These are phyloP conservation scores for Rhyacophila evoluta DNA, from an alignment of 2,888 invertebrate genomes.

Conservation along the genomic window DNA sequence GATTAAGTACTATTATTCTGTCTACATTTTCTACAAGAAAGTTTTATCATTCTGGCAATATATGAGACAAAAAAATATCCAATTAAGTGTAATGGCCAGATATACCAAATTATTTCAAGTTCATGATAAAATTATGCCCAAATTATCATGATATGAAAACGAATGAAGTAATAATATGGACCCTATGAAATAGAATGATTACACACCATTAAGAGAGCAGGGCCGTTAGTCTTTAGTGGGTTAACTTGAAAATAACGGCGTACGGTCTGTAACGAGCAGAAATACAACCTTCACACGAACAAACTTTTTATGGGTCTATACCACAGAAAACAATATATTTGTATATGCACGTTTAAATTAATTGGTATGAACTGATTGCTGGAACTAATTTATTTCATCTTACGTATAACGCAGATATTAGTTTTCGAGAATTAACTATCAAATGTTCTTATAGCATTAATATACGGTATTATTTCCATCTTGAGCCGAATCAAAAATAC, in stretches of 20 bases:
- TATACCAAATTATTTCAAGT: background rate
- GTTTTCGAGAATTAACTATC: too few relatives aligned
- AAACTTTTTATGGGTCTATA: background rate
- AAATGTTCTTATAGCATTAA: too few relatives aligned
- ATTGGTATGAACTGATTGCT: too few relatives aligned
- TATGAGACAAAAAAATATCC: background rate
- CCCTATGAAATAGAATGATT: constrained; percentile 41
- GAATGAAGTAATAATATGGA: constrained; percentile 39
- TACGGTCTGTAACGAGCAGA: constrained; percentile 33
- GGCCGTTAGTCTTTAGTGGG: constrained; percentile 41
- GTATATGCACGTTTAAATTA: too few relatives aligned
- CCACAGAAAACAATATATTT: too few relatives aligned
- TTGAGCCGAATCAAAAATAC: too few relatives aligned
- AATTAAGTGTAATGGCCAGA: background rate
- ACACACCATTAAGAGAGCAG: constrained; percentile 33
- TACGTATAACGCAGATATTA: too few relatives aligned
- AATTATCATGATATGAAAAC: constrained; percentile 37
- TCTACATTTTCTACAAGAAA: background rate
- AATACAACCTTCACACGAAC: background rate
- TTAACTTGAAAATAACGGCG: constrained; percentile 46
- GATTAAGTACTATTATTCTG: too few relatives aligned
- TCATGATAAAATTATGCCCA: constrained; percentile 16
- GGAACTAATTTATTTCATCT: too few relatives aligned
- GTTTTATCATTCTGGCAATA: background rate
- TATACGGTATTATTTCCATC: too few relatives aligned